Evolutionary conservation across 2,113 vertebrate species (phyloP), one percentile per base, ranked within the genome.

Genomic region (Lophochroa leadbeateri): DNA sequence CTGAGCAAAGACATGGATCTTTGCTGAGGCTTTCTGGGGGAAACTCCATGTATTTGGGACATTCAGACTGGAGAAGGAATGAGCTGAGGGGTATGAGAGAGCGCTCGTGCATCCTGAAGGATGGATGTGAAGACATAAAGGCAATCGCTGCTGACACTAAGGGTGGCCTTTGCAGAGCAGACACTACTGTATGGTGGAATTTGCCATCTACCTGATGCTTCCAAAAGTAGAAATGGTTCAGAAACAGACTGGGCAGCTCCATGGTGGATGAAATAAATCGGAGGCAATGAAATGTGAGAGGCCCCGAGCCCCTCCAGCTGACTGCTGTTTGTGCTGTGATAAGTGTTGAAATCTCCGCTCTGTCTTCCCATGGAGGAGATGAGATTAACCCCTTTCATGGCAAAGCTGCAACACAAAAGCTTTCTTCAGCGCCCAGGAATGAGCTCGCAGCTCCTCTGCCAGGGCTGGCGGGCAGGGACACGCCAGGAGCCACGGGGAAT

Each of bases 391-490:
- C 87, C 41, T 86, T 71, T 7, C 2, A 1, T 19, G 52, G 33
- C 2, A 5, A 69, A 55, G 58, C 68, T 31, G 67, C 57, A 15
- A 31, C 46, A 95, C 85, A 95, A 88, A 91, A 65, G 63, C 29
- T n/a, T 83, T 76, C 91, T 94, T 93, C 60, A 86, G 75, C 2
- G 3, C 49, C 57, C 49, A 67, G 91, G 89, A 83, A 96, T 75
- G 64, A 95, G 68, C 63, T 21, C 5, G 12, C n/a, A 37, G 69
- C 90, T 81, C 71, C 1, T 13, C 63, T 76, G 85, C 90, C 68
- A 86, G 88, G 53, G 46, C 70, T 5, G 17, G 69, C 58, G 28
- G 90, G 90, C 88, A 92, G 78, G 87, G 91, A 75, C 64, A 69
- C 0, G 64, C 82, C 52, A 60, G 86, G 80, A 96, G 68, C 79